Conservation (phyloP, 2,113 vertebrate species). For the Catharus bicknelli region DNA sequence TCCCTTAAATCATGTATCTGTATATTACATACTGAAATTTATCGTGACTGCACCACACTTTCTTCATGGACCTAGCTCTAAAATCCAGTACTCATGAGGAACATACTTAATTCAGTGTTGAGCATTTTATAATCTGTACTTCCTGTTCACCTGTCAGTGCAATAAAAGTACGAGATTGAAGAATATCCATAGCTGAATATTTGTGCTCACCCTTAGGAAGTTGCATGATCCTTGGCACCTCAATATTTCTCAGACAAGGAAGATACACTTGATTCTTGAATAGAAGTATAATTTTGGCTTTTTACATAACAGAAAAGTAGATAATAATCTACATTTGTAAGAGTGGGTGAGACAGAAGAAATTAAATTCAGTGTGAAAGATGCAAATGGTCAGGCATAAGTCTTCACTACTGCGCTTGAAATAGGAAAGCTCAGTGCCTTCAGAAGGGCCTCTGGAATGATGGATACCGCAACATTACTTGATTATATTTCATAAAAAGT, state of each 20-base stretch:
- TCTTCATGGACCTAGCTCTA: not conserved
- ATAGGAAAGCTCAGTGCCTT: conserved; percentile 44
- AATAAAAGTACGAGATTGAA: conserved; percentile 30
- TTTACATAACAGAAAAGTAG: conserved; percentile 54
- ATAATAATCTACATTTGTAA: conserved; percentile 22
- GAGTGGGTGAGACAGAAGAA: conserved; percentile 57
- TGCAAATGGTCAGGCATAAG: conserved; percentile 49
- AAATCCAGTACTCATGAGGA: not conserved
- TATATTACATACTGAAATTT: not conserved
- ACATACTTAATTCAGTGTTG: not conserved
- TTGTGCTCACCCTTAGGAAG: not conserved
- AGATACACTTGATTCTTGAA: conserved; percentile 30
- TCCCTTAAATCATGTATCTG: not conserved
- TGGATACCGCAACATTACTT: not conserved
- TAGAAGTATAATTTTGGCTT: not conserved
- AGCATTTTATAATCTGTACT: not conserved
- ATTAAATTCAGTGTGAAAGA: conserved; percentile 64
- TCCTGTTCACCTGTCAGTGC: conserved; percentile 17
- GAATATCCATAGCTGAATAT: not conserved
- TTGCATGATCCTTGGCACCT: not conserved
- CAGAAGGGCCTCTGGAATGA: conserved; percentile 16
- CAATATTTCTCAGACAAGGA: conserved; percentile 36
- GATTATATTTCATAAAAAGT: not conserved
- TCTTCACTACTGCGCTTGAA: conserved; percentile 37
- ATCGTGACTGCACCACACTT: not conserved